Percentiles rank a stretch among this genome's conserved stretches.
Evolutionary conservation across 2,797 vertebrate species (phyloP).

Genomic region (Micropoecilia bifurca): DNA sequence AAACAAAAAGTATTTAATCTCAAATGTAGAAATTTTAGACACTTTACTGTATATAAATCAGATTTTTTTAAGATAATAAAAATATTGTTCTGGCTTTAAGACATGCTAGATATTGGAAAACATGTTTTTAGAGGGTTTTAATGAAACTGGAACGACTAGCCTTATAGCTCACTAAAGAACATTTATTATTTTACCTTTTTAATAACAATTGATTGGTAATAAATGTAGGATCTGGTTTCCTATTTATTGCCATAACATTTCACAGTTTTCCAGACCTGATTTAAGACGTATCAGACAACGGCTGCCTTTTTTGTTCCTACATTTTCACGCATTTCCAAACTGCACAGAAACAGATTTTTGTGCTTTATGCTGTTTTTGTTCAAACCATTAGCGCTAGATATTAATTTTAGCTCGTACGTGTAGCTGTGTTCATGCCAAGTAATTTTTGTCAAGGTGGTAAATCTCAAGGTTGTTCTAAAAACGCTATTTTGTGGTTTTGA

Average conservation of each 20-base stretch:
- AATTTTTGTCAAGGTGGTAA: not conserved
- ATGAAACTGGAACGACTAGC: not conserved
- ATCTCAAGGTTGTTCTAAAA: not conserved
- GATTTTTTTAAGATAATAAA: not conserved
- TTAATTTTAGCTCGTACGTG: no score
- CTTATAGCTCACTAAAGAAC: not conserved
- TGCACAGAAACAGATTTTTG: no score
- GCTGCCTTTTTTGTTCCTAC: no score
- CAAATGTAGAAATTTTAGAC: not conserved
- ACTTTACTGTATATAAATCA: not conserved
- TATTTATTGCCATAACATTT: no score
- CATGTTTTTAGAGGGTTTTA: not conserved
- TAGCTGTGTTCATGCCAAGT: no score
- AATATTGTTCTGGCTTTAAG: not conserved
- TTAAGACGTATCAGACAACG: no score
- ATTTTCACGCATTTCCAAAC: no score
- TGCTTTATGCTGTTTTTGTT: no score
- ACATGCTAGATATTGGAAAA: not conserved
- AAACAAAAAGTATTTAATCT: not conserved
- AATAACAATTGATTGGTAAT: not conserved
- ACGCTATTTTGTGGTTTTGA: not conserved
- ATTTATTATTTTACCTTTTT: not conserved
- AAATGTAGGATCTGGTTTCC: not conserved
- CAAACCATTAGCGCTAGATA: no score
- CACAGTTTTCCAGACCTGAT: no score